These are phyloP conservation scores for Marisa cornuarietis DNA, from an alignment of 1,140 invertebrate genomes.

Conservation along the genomic window DNA sequence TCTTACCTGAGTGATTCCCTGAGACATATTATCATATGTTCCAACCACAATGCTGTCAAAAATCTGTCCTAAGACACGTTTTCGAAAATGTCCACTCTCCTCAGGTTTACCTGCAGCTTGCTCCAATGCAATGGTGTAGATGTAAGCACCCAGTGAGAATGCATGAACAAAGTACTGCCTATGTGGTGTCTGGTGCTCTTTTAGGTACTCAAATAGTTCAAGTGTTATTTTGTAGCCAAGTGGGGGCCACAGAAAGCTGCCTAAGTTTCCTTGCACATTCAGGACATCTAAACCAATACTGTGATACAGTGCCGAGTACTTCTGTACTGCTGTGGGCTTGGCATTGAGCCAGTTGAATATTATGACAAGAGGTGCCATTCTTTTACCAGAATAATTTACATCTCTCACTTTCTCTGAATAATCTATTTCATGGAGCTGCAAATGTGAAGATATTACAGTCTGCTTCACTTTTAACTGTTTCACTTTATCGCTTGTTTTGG, in stretches of 20 bases:
- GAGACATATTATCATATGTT: slow-evolving; percentile 39
- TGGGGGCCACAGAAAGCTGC: slow-evolving; percentile 42
- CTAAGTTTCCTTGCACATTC: slow-evolving; percentile 32
- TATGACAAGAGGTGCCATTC: slow-evolving; percentile 30
- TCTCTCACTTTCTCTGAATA: neutral
- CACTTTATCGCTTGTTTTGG: neutral
- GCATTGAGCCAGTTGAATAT: slow-evolving; percentile 43
- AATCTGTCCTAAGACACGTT: slow-evolving; percentile 36
- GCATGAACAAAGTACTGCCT: slow-evolving; percentile 38
- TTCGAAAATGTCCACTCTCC: slow-evolving; percentile 27
- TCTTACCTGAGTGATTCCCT: slow-evolving; percentile 27
- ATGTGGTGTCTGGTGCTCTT: slow-evolving; percentile 7
- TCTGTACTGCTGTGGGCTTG: slow-evolving; percentile 30
- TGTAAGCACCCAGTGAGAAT: slow-evolving; percentile 44
- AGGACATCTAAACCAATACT: slow-evolving; percentile 42
- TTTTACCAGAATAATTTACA: neutral
- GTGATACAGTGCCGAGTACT: slow-evolving; percentile 42
- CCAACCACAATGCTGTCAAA: slow-evolving; percentile 48
- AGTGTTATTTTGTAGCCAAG: slow-evolving; percentile 24
- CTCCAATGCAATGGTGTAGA: slow-evolving; percentile 34
- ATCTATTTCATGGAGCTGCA: neutral
- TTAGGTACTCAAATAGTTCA: slow-evolving; percentile 30
- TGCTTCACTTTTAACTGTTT: neutral
- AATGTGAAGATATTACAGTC: neutral
- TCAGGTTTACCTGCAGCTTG: slow-evolving; percentile 1